Evolutionary conservation across 2,113 vertebrate genomes (phyloP).

Genomic region (Columba janthina): DNA sequence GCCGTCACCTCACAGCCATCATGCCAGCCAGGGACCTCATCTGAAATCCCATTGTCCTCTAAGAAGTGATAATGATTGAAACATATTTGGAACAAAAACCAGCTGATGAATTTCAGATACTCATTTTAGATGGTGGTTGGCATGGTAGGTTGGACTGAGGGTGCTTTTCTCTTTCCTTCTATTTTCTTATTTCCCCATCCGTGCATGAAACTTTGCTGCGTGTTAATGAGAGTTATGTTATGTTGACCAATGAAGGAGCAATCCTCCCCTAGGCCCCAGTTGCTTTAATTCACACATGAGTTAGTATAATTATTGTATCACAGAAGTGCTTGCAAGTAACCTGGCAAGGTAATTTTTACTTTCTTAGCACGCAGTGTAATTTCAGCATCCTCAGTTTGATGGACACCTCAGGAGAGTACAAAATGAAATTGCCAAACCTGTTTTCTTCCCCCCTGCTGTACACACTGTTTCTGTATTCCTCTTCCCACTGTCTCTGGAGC

Average conservation of each 20-base stretch:
- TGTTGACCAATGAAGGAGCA: fast-evolving
- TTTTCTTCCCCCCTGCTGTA: neutral
- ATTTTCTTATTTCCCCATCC: neutral
- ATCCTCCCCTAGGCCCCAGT: neutral
- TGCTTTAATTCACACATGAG: neutral
- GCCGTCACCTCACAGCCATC: neutral
- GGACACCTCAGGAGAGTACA: neutral
- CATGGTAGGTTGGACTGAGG: neutral
- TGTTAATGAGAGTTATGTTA: neutral
- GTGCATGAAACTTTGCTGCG: neutral
- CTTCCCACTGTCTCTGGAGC: neutral
- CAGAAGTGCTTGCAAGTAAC: neutral
- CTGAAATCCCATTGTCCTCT: neutral
- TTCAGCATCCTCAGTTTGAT: neutral
- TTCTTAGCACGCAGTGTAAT: neutral
- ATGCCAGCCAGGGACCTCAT: neutral
- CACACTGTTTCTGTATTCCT: neutral
- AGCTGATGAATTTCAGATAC: neutral
- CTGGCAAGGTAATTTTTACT: neutral
- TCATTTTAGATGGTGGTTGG: neutral
- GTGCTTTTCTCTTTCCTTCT: neutral
- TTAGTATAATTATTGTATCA: neutral
- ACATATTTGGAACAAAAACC: neutral
- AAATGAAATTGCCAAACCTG: neutral
- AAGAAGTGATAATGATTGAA: neutral